Evolutionary conservation across 2,888 invertebrate species (phyloP).

Genomic region (Omphaloscelis lunosa): DNA sequence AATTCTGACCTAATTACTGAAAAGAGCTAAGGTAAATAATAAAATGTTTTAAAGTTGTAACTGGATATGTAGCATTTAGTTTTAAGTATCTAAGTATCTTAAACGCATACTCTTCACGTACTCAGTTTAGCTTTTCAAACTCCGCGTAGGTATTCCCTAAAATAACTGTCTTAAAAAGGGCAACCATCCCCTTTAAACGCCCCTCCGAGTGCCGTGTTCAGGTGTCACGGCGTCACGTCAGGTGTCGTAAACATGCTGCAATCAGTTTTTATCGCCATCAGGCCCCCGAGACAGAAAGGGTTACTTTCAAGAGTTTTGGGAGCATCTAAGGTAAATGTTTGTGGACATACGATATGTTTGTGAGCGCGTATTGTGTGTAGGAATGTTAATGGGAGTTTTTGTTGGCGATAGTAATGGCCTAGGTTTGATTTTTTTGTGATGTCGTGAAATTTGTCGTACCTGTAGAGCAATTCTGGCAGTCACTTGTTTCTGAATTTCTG

Average conservation of each 20-base stretch:
- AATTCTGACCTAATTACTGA: too few relatives aligned
- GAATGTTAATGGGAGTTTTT: constrained; percentile 5
- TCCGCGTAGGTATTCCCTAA: constrained; percentile 6
- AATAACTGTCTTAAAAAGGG: constrained; percentile 49
- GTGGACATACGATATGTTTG: constrained; percentile 45
- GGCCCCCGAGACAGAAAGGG: constrained; percentile 68
- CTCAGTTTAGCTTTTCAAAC: constrained; percentile 20
- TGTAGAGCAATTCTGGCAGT: background rate
- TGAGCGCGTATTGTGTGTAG: constrained; percentile 11
- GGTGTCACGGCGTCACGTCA: constrained; percentile 74
- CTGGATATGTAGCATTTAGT: too few relatives aligned
- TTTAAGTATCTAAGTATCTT: background rate
- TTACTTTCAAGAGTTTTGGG: constrained; percentile 42
- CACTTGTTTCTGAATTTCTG: background rate
- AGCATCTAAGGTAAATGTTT: constrained; percentile 55
- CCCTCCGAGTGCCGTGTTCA: constrained; percentile 67
- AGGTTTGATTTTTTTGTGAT: background rate
- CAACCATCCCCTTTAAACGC: constrained; percentile 52
- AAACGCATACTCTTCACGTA: constrained; percentile 7
- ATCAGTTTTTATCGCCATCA: constrained; percentile 76
- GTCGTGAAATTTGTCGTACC: background rate
- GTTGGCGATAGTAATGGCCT: background rate
- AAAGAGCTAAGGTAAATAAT: too few relatives aligned
- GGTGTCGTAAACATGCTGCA: constrained; percentile 73
- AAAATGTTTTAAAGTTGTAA: too few relatives aligned